These are phyloP conservation scores for Hyalella azteca DNA, from an alignment of 2,888 invertebrate species.

Conservation along the genomic window DNA sequence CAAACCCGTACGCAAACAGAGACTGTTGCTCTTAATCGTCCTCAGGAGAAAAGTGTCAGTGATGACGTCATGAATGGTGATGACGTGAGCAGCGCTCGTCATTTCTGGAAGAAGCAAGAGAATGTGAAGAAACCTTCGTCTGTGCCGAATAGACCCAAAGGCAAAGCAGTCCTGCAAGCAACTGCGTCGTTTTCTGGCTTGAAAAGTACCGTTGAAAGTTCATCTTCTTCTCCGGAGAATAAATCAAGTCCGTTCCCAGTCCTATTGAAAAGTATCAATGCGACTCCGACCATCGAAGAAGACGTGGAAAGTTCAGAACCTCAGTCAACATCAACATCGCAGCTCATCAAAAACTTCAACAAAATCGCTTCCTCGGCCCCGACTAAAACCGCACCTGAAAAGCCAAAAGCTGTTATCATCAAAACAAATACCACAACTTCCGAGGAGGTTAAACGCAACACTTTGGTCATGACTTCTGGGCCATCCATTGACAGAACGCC, in stretches of 20 bases:
- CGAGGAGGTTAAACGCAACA: neutral
- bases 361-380: neutral
- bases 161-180: neutral
- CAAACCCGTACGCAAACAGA: neutral
- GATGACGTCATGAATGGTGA: neutral
- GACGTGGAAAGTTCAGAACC: neutral
- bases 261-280: neutral
- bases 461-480: neutral
- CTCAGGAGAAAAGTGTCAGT: neutral
- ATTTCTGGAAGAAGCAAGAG: slow-evolving; percentile 19
- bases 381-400: neutral
- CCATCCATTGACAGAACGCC: slow-evolving; percentile 14
- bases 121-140: neutral
- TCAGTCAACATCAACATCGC: neutral
- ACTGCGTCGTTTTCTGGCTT: neutral
- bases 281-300: neutral
- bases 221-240: neutral
- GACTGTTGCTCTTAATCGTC: too few species aligned
- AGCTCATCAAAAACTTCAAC: slow-evolving; percentile 23
- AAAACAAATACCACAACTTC: neutral
- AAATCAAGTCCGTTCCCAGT: neutral
- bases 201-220: neutral
- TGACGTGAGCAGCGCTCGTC: neutral
- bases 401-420: neutral
- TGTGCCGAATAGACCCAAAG: neutral